A percentile compares a stretch with the other conserved stretches of the same genome.
Evolutionary conservation across 1,140 invertebrate genomes (phyloP).

Genomic region (Lysiphlebus fabarum): DNA sequence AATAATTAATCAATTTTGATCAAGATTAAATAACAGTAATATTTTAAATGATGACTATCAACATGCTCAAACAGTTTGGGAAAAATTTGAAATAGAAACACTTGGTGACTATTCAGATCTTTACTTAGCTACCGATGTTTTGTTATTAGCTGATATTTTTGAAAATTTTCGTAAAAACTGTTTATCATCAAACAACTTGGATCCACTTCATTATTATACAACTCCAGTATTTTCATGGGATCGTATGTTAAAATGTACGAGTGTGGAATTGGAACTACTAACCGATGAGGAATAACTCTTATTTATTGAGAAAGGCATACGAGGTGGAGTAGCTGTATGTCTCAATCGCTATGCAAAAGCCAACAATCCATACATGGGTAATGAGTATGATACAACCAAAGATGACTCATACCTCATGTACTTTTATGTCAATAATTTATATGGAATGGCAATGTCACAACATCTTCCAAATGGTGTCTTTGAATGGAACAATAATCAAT

Average conservation of each 20-base stretch:
- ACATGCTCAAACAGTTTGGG: neutral
- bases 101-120: neutral
- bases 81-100: neutral
- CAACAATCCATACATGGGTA: too few species aligned
- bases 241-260: conserved; percentile 42
- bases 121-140: neutral
- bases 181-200: neutral
- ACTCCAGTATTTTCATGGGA: conserved; percentile 17
- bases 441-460: too few species aligned
- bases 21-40: neutral
- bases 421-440: too few species aligned
- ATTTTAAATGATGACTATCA: neutral
- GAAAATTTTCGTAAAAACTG: conserved; percentile 7
- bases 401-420: too few species aligned
- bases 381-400: too few species aligned
- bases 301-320: conserved; percentile 44
- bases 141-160: neutral
- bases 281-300: conserved; percentile 26
- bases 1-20: neutral
- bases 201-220: conserved; percentile 35
- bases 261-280: conserved; percentile 43
- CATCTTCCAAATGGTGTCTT: too few species aligned
- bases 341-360: conserved; percentile 44
- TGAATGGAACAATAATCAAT: too few species aligned
- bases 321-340: conserved; percentile 45